phyloP scores from a whole-genome alignment of 2,888 invertebrate species.

The Sabatieria punctata region DNA sequence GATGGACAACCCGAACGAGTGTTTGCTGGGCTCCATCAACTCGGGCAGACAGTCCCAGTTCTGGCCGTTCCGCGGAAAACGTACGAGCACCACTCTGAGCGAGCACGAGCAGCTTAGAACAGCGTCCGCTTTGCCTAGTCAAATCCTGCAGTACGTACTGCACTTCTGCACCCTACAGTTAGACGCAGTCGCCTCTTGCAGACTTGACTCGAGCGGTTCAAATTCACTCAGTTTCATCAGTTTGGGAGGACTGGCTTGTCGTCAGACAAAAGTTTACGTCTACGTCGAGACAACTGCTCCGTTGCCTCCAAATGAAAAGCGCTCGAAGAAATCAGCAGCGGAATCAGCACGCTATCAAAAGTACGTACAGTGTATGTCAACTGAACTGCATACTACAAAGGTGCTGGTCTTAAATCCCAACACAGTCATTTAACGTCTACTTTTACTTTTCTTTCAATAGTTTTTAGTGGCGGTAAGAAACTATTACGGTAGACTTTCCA shows the following conservation, averaged over 20 bases:
- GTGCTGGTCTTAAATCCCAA: no score
- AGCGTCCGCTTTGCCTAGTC: background rate
- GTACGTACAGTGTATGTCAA: background rate
- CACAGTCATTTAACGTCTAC: no score
- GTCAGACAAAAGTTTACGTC: background rate
- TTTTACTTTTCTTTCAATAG: no score
- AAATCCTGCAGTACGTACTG: background rate
- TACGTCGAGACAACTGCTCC: conserved; percentile 9
- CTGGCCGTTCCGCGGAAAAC: no score
- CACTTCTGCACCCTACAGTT: no score
- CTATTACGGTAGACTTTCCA: no score
- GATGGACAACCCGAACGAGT: background rate
- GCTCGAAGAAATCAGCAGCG: background rate
- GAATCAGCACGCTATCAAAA: background rate
- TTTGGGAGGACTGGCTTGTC: background rate
- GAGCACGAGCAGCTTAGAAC: background rate
- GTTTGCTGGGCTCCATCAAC: background rate
- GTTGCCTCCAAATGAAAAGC: background rate
- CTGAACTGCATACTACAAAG: no score
- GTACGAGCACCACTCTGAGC: no score
- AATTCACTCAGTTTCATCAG: no score
- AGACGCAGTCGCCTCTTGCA: no score
- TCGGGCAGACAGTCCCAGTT: background rate
- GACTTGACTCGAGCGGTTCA: no score
- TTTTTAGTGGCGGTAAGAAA: no score